Evolutionary conservation across 2,888 invertebrate species (phyloP).

Genomic region (Peribatodes rhomboidaria): DNA sequence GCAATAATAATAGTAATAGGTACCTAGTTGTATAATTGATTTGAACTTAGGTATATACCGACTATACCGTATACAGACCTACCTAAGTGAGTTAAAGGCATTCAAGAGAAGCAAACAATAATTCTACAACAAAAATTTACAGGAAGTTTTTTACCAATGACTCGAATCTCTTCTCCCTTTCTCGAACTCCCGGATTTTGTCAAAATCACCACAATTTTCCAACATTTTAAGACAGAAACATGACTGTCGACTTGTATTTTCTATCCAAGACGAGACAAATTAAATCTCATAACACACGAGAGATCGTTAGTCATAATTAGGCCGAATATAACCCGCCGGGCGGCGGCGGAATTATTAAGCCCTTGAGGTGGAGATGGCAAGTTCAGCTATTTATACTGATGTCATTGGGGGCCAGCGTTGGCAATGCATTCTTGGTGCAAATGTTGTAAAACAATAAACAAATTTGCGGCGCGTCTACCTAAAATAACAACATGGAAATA

Average conservation of each 20-base stretch:
- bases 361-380: conserved; percentile 34
- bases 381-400: conserved; percentile 26
- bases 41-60: no score
- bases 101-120: no score
- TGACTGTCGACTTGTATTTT: conserved; percentile 20
- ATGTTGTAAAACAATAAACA: neutral
- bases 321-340: neutral
- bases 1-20: no score
- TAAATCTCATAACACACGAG: conserved; percentile 16
- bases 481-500: neutral
- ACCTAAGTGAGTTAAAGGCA: no score
- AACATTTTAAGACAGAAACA: conserved; percentile 11
- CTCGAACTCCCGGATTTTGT: no score
- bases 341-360: conserved; percentile 16
- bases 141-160: no score
- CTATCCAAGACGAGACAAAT: conserved; percentile 26
- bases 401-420: conserved; percentile 1
- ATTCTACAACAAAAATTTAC: no score
- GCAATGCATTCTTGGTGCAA: conserved; percentile 5
- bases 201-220: neutral
- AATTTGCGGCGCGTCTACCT: neutral
- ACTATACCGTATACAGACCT: no score
- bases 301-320: conserved; percentile 34
- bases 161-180: no score
- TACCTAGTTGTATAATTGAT: neutral